Conservation (phyloP, 2,113 vertebrate species). For the Cathartes aura region DNA sequence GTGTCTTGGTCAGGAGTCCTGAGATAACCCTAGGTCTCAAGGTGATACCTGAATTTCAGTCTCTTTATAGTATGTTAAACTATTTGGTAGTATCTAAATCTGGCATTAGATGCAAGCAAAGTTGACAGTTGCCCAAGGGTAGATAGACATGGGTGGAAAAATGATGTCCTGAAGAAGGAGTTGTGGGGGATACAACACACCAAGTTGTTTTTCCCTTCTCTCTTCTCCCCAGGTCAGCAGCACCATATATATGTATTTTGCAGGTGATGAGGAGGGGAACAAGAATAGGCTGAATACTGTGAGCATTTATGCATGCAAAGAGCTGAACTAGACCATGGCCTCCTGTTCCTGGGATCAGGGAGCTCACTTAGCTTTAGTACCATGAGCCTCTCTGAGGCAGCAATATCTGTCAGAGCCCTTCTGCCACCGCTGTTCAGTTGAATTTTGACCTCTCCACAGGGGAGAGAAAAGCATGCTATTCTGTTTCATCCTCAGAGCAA, state of each 20-base stretch:
- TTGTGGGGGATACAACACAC: background rate
- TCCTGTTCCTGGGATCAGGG: background rate
- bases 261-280: background rate
- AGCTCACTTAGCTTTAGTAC: background rate
- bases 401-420: background rate
- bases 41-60: background rate
- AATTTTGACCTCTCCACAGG: background rate
- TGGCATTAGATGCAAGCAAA: background rate
- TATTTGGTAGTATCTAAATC: background rate
- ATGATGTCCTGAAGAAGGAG: background rate
- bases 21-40: background rate
- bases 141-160: background rate
- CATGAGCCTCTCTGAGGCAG: background rate
- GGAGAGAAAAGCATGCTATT: background rate
- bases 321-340: background rate
- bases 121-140: background rate
- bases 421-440: background rate
- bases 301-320: background rate
- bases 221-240: background rate
- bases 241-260: background rate
- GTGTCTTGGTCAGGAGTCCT: background rate
- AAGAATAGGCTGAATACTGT: background rate
- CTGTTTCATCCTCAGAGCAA: background rate
- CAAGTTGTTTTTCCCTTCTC: background rate
- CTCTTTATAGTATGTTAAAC: background rate